Percentiles rank a stretch among this genome's conserved stretches.
Evolutionary conservation across 2,888 invertebrate species (phyloP).

Genomic region (Hanleya hanleyi): DNA sequence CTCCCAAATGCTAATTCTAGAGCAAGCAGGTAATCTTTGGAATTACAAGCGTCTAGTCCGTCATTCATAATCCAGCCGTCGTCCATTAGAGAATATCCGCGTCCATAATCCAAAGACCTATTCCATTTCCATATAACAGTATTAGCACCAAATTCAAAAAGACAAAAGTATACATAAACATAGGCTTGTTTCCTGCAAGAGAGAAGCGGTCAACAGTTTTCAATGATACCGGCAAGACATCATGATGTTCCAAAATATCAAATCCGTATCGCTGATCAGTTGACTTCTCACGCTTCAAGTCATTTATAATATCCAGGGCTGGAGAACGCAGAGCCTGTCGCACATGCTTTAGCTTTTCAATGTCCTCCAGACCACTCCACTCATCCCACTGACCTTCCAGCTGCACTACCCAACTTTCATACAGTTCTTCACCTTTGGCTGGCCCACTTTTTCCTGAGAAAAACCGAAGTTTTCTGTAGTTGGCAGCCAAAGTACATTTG

Average conservation of each 20-base stretch:
- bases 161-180: too few species aligned
- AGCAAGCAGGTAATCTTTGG: background rate
- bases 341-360: background rate
- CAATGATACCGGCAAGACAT: too few species aligned
- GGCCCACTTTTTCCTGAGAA: background rate
- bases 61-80: too few species aligned
- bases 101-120: too few species aligned
- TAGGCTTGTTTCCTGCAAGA: too few species aligned
- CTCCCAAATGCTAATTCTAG: background rate
- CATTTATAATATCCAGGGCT: background rate
- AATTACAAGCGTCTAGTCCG: too few species aligned
- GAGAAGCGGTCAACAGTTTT: too few species aligned
- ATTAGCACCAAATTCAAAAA: too few species aligned
- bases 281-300: background rate
- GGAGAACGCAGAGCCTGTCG: background rate
- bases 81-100: too few species aligned
- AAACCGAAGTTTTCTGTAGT: conserved; percentile 1
- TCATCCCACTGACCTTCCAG: background rate
- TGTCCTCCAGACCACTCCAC: background rate
- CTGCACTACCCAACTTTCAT: background rate
- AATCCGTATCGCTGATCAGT: too few species aligned
- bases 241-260: too few species aligned
- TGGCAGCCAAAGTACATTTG: background rate
- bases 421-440: background rate
- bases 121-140: too few species aligned